Evolutionary conservation across 2,113 vertebrate species (phyloP), one percentile per base, ranked within the genome.

Genomic region (Crocuta crocuta): DNA sequence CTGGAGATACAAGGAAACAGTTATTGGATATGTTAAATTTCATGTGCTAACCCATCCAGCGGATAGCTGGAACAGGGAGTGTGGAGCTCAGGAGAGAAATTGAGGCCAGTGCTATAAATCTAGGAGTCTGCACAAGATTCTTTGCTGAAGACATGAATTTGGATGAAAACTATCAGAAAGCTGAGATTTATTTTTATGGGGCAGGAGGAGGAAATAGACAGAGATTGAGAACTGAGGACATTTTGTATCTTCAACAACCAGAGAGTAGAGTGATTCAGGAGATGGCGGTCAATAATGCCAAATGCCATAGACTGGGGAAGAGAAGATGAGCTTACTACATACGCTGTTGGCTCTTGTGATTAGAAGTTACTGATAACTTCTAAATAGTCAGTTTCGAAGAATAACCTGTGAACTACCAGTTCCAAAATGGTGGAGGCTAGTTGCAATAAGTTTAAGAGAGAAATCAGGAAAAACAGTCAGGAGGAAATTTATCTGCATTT

Each of bases 401-500:
- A 26, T 70, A 70, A 76, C 48, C 17, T 23, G 24, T 74, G n/a
- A 65, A 88, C 78, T 15, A 45, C 7, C 4, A 28, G 13, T 82
- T 97, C 89, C 45, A 91, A 96, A 95, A 92, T 92, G 48, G 21
- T 10, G 19, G 31, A 73, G 31, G 5, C 76, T 7, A 19, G 43
- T 68, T 88, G 2, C 39, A 61, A 0, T 73, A 31, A 1, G 2
- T 78, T 80, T 95, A 71, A 81, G 65, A 94, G 43, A 9, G 15
- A 96, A 95, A 79, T 85, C 33, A 96, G 58, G 63, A 92, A 95
- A 97, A 68, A 10, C 35, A 84, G 31, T 58, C 65, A 83, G 80
- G 70, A 93, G 91, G 63, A 97, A 89, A 94, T 97, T 79, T 85
- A 96, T 94, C 74, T 76, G 21, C 28, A 79, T 96, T 97, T 71